Evolutionary conservation across 2,113 vertebrate genomes (phyloP).

Genomic region (Capricornis sumatraensis): DNA sequence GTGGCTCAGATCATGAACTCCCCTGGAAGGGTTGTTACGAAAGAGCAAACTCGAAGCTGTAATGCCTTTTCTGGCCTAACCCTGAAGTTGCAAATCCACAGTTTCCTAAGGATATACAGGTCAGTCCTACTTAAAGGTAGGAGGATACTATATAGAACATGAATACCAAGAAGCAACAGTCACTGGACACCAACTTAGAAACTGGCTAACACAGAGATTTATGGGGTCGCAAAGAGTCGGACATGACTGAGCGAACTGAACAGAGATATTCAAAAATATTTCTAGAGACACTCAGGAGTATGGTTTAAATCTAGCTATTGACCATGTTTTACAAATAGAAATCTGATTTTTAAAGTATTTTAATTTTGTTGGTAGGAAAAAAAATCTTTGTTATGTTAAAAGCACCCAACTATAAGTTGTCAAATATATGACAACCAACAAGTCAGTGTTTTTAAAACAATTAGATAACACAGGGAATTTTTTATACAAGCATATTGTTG

Average conservation of each 20-base stretch:
- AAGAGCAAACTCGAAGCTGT: not conserved
- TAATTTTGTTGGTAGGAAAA: not conserved
- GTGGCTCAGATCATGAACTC: not conserved
- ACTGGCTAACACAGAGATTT: not conserved
- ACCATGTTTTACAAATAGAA: not conserved
- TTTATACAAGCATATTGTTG: conserved; percentile 41
- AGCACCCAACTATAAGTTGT: conserved; percentile 49
- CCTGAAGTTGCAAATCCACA: not conserved
- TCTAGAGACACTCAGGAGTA: not conserved
- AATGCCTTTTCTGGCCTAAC: not conserved
- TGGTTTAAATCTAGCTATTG: not conserved
- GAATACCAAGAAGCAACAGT: not conserved
- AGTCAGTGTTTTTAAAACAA: conserved; percentile 50
- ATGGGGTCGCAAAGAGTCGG: no score
- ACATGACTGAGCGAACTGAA: not conserved
- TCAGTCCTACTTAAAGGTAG: not conserved
- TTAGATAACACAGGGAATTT: conserved; percentile 40
- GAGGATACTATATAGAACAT: not conserved
- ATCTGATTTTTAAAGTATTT: conserved; percentile 11
- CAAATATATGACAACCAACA: conserved; percentile 43
- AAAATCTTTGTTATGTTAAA: conserved; percentile 45
- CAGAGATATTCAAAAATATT: not conserved
- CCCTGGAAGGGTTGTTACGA: not conserved
- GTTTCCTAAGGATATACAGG: not conserved
- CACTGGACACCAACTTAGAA: not conserved